Percentiles rank a stretch among this genome's conserved stretches.
These are phyloP conservation scores for Glyphotaelius pellucidus DNA, from an alignment of 2,888 invertebrate genomes.

Conservation along the genomic window DNA sequence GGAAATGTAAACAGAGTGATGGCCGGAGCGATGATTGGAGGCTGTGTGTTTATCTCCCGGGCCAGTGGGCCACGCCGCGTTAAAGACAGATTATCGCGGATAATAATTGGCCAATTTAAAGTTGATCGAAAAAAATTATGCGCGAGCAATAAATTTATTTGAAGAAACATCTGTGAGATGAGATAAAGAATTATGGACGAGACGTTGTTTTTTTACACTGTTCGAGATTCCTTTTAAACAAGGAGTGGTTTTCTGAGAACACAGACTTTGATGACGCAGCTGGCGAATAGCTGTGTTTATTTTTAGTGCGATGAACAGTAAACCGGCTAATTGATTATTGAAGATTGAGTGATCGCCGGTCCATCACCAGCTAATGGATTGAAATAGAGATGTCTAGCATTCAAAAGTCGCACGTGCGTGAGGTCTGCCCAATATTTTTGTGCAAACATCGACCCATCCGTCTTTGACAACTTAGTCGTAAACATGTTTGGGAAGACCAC, in stretches of 20 bases:
- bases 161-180: neutral
- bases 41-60: slow-evolving; percentile 8
- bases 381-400: slow-evolving; percentile 7
- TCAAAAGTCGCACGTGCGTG: slow-evolving; percentile 27
- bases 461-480: slow-evolving; percentile 4
- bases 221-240: neutral
- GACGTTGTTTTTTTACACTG: neutral
- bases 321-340: slow-evolving; percentile 18
- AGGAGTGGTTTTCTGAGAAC: slow-evolving; percentile 7
- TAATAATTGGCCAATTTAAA: neutral
- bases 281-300: neutral
- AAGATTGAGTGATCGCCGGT: slow-evolving; percentile 3
- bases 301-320: slow-evolving; percentile 15
- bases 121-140: slow-evolving; percentile 6
- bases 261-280: slow-evolving; percentile 7
- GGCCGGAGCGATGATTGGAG: slow-evolving; percentile 34
- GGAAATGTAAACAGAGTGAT: slow-evolving; percentile 57
- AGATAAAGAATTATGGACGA: neutral
- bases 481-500: slow-evolving; percentile 12
- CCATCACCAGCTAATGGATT: neutral
- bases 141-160: slow-evolving; percentile 21
- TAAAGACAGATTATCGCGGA: neutral
- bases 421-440: slow-evolving; percentile 6
- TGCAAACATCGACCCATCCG: slow-evolving; percentile 22
- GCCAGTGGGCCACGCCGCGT: neutral